phyloP scores from a whole-genome alignment of 2,888 invertebrate species.

The Venusia cambrica region DNA sequence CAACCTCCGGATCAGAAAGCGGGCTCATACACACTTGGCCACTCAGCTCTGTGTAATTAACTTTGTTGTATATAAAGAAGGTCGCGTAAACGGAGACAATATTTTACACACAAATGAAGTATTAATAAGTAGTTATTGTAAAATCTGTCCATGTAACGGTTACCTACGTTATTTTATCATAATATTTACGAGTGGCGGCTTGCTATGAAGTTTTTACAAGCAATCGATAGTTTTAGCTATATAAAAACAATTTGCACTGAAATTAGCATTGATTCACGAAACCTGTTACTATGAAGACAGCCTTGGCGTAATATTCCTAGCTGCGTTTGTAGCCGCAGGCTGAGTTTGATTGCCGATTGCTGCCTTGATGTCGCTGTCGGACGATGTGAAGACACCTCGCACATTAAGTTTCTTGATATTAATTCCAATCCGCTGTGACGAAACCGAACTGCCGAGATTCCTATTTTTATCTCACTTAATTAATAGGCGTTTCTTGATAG shows the following conservation, averaged over 20 bases:
- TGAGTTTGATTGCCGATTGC: constrained; percentile 25
- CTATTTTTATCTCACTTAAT: constrained; percentile 14
- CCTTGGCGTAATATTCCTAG: constrained; percentile 34
- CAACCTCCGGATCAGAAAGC: no score
- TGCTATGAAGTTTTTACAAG: constrained; percentile 9
- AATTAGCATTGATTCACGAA: constrained; percentile 32
- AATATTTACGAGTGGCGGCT: constrained; percentile 4
- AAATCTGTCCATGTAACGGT: constrained; percentile 18
- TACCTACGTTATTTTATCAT: no score
- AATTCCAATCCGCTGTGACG: constrained; percentile 14
- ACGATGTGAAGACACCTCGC: constrained; percentile 24
- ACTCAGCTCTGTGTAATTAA: no score
- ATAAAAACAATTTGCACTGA: constrained; percentile 26
- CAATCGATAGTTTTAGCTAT: constrained; percentile 12
- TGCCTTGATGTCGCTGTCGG: constrained; percentile 28
- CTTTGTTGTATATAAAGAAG: no score
- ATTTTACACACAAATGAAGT: background rate
- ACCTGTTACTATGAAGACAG: constrained; percentile 31
- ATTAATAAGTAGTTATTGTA: constrained; percentile 7
- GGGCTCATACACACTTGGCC: no score
- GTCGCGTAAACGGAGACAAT: no score
- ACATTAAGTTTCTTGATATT: constrained; percentile 13
- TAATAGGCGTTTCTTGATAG: no score
- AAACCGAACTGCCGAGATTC: constrained; percentile 14
- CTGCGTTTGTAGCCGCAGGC: constrained; percentile 27